phyloP scores from a whole-genome alignment of 2,797 vertebrate species.

The Diglossa cyanea region DNA sequence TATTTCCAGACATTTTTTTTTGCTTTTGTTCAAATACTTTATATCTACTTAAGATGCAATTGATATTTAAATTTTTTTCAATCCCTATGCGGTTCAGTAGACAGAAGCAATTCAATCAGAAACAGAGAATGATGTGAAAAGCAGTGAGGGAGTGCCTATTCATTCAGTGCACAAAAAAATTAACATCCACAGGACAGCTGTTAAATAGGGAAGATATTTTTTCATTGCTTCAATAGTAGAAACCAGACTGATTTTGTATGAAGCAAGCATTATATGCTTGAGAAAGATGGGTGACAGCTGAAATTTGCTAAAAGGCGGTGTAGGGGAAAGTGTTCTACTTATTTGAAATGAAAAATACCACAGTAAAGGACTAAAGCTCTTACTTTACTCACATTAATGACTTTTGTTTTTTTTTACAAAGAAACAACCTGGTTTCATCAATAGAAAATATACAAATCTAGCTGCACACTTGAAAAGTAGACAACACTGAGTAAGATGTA shows the following conservation, averaged over 20 bases:
- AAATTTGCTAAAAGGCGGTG: background rate
- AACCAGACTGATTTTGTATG: background rate
- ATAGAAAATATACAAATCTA: background rate
- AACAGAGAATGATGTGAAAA: slow-evolving; percentile 15
- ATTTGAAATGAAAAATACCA: background rate
- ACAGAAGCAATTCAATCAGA: slow-evolving; percentile 22
- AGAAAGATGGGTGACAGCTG: background rate
- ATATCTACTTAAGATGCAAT: background rate
- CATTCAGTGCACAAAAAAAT: slow-evolving; percentile 4
- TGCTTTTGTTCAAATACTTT: background rate
- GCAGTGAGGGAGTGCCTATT: background rate
- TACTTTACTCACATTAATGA: background rate
- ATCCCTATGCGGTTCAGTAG: background rate
- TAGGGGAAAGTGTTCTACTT: background rate
- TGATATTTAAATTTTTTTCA: slow-evolving; percentile 19
- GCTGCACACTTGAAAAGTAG: background rate
- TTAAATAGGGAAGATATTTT: slow-evolving; percentile 4
- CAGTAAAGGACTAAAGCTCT: background rate
- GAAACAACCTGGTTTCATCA: background rate
- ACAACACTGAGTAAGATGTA: background rate
- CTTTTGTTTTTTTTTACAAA: background rate
- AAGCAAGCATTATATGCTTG: background rate
- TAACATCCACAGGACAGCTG: background rate
- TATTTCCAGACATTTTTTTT: background rate
- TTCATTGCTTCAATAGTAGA: background rate